These are phyloP conservation scores for Melanaphis sacchari DNA, from an alignment of 1,140 invertebrate species.

Conservation along the genomic window DNA sequence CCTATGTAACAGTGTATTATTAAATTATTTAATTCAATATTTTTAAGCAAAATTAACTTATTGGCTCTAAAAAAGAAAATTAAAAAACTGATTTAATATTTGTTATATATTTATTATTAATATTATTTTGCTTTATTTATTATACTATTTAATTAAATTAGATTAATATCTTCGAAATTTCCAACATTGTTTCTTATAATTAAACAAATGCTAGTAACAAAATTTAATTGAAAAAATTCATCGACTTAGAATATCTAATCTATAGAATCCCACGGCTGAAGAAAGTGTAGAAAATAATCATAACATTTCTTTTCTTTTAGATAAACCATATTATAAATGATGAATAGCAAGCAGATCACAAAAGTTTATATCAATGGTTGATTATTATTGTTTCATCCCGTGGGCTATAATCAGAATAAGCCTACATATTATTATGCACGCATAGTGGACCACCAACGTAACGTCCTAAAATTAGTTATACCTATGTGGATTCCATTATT, in stretches of 20 bases:
- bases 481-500: constrained; percentile 29
- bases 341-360: neutral
- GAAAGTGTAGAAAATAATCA: neutral
- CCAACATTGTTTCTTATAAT: neutral
- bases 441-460: constrained; percentile 44
- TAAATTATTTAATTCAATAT: no score
- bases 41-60: no score
- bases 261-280: neutral
- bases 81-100: no score
- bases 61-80: no score
- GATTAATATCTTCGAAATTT: neutral
- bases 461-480: neutral
- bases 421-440: neutral
- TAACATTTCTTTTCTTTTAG: neutral
- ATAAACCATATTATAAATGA: constrained; percentile 6
- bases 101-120: neutral
- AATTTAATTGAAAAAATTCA: neutral
- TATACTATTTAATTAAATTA: neutral
- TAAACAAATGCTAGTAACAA: neutral
- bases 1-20: no score
- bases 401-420: constrained; percentile 49
- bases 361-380: neutral
- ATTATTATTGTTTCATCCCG: constrained; percentile 31
- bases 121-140: no score
- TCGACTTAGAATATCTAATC: neutral